Conservation (phyloP, 2,888 invertebrate genomes). For the Rhagium mordax region DNA sequence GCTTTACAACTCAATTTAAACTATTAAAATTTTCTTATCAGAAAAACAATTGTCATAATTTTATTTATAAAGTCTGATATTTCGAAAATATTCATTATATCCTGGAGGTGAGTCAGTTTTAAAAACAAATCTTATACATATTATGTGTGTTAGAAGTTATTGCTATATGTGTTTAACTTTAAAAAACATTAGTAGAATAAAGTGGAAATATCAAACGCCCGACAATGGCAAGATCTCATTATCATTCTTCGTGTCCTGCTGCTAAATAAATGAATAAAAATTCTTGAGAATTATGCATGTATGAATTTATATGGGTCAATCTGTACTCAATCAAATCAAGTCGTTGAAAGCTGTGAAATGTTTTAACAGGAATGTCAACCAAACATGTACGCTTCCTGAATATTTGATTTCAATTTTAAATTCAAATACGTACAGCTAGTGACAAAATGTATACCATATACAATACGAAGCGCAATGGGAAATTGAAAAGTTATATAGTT, state of each 20-base stretch:
- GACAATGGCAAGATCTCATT: background rate
- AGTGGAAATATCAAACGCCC: background rate
- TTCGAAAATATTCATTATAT: too few relatives aligned
- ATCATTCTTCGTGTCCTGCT: background rate
- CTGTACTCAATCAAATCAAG: constrained; percentile 58
- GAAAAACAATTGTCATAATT: too few relatives aligned
- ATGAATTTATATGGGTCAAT: constrained; percentile 49
- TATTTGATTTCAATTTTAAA: constrained; percentile 69
- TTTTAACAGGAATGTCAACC: constrained; percentile 64
- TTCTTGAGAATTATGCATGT: constrained; percentile 12
- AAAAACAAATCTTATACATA: too few relatives aligned
- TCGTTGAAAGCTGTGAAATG: constrained; percentile 60
- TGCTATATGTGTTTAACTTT: too few relatives aligned
- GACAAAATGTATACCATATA: constrained; percentile 59
- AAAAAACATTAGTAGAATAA: background rate
- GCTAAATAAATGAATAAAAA: background rate
- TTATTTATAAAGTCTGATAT: too few relatives aligned
- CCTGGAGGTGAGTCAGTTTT: too few relatives aligned
- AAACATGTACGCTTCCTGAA: constrained; percentile 64
- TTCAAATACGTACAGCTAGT: constrained; percentile 63
- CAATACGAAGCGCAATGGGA: constrained; percentile 58
- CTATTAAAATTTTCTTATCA: too few relatives aligned
- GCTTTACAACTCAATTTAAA: too few relatives aligned
- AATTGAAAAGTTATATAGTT: constrained; percentile 68
- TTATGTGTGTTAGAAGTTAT: too few relatives aligned